Base-by-base conservation (phyloP, 2,888 invertebrate genomes). In the Ischnura elegans region DNA sequence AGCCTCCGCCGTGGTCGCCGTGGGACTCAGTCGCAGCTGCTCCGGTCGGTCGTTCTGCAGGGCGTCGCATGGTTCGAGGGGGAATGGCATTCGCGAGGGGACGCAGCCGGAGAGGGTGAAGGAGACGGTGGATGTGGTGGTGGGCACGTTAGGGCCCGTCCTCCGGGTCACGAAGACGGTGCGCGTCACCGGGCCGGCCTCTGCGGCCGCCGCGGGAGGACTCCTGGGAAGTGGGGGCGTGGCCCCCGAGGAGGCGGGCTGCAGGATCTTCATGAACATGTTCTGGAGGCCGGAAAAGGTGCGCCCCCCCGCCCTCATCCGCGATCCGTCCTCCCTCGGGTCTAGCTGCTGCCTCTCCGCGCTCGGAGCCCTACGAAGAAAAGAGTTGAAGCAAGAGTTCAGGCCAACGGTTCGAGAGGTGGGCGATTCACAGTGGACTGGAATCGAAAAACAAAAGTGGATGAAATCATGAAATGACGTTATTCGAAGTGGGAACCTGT, bases 71-170 rank as follows among this genome's bases (percentile, higher is more conserved):
- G 94, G 94, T 46, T 95, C 94, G 42, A 96, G 94, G 94, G 95
- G 95, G 94, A 95, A 94, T 4, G 96, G 96, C 93, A 96, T 94
- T 66, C 94, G 94, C 43, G 95, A 95, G 19, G 96, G 96, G 93
- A 95, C 95, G 94, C 96, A 96, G n/a, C 96, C 96, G 94, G 95
- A 95, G 10, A 96, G 95, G 25, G 96, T 95, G 94, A 96, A 96
- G 10, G 96, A 96, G 55, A 95, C 94, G 4, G 95, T 96, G 29
- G 95, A 95, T 16, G 96, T 96, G 19, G 95, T 95, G 5, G 96
- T 96, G 13, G 95, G 95, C 19, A 95, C 95, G 45, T 95, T 95
- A 43, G 96, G 94, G 4, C 96, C 96, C 19, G 96, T 95, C 95
- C 95, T 96, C 94, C 96, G 96, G 42, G 95, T 95, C 96, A 42